Evolutionary conservation across 2,888 invertebrate species (phyloP).

Genomic region (Drosophila robusta): DNA sequence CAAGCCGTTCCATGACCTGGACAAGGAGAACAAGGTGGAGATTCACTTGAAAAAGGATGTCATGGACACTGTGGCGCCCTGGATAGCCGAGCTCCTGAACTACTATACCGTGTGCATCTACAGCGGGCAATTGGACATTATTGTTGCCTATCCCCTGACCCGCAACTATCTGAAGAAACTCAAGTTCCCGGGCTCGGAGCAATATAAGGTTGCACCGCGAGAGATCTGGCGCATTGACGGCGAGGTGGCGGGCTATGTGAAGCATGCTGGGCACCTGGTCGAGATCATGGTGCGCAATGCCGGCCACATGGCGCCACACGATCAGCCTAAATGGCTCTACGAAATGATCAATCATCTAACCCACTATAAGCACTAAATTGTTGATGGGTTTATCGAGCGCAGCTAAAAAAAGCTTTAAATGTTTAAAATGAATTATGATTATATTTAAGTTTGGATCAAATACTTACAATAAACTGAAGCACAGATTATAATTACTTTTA

Average conservation of each 20-base stretch:
- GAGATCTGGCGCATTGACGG: conserved; percentile 89
- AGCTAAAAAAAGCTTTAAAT: conserved; percentile 22
- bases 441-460: not conserved
- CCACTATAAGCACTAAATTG: conserved; percentile 67
- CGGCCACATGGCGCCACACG: conserved; percentile 93
- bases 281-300: conserved; percentile 92
- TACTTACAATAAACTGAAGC: conserved; percentile 25
- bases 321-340: conserved; percentile 91
- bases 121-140: conserved; percentile 96
- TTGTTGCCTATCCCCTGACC: conserved; percentile 94
- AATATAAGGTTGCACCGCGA: conserved; percentile 89
- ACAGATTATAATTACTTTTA: not conserved
- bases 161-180: conserved; percentile 91
- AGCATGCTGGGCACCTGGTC: conserved; percentile 89
- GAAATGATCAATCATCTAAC: conserved; percentile 87
- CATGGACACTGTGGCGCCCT: conserved; percentile 92
- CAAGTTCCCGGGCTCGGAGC: conserved; percentile 88
- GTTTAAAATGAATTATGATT: not conserved
- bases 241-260: conserved; percentile 91
- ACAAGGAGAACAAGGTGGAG: conserved; percentile 87
- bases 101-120: conserved; percentile 89
- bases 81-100: conserved; percentile 89
- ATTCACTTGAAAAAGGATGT: conserved; percentile 90
- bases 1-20: conserved; percentile 87
- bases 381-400: not conserved